Evolutionary conservation across 2,888 invertebrate species (phyloP).

Genomic region (Ferdinandea cuprea): DNA sequence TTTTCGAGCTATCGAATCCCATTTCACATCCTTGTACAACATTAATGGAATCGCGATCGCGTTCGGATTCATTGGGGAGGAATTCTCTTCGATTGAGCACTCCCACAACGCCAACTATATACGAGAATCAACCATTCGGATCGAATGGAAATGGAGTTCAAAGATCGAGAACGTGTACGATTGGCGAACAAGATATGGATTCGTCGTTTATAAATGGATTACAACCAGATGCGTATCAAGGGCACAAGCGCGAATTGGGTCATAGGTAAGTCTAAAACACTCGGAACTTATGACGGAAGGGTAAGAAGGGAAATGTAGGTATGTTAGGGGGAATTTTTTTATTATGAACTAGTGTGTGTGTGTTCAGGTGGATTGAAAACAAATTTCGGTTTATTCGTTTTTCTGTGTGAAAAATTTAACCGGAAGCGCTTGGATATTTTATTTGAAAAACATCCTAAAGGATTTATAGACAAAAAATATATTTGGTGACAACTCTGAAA

Average conservation of each 20-base stretch:
- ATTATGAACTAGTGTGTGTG: too few relatives aligned
- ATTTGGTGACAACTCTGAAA: too few relatives aligned
- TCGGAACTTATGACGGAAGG: too few relatives aligned
- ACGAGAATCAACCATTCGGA: constrained; percentile 36
- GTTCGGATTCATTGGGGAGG: constrained; percentile 84
- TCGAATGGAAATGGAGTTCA: constrained; percentile 29
- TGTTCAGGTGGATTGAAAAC: too few relatives aligned
- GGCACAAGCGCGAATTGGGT: constrained; percentile 81
- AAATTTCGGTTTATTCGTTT: too few relatives aligned
- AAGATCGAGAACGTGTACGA: constrained; percentile 76
- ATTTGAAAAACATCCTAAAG: too few relatives aligned
- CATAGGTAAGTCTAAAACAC: constrained; percentile 83
- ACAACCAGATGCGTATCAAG: constrained; percentile 76
- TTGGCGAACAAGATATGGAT: constrained; percentile 80
- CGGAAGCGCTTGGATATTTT: too few relatives aligned
- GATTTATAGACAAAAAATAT: too few relatives aligned
- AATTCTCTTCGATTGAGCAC: constrained; percentile 48
- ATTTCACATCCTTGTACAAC: constrained; percentile 83
- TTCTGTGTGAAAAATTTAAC: too few relatives aligned
- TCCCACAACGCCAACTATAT: constrained; percentile 52
- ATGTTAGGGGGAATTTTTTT: too few relatives aligned
- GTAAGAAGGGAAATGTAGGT: too few relatives aligned
- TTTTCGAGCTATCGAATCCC: constrained; percentile 85
- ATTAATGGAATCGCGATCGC: constrained; percentile 85
- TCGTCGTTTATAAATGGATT: constrained; percentile 79